Percentiles rank a stretch among this genome's conserved stretches.
These are phyloP conservation scores for Drosophila picticornis DNA, from an alignment of 2,888 invertebrate species.

Conservation along the genomic window DNA sequence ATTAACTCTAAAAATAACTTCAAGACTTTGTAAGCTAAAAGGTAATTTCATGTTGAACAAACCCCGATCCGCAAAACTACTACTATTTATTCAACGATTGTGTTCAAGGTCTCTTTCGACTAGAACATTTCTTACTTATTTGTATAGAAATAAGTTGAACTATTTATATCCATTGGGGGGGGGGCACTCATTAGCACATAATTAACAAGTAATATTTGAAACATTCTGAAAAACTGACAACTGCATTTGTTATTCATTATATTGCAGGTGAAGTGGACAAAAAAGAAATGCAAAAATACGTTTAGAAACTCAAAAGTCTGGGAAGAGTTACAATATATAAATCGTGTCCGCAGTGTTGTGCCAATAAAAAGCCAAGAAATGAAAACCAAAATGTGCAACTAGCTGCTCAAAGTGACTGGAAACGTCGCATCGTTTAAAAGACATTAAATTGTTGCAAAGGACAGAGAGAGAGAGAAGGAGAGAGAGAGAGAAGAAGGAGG, in stretches of 20 bases:
- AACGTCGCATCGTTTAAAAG: conserved; percentile 18
- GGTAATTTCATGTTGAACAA: not conserved
- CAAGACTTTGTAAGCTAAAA: not conserved
- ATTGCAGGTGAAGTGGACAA: not conserved
- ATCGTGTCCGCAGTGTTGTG: conserved; percentile 10
- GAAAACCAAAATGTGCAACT: conserved; percentile 44
- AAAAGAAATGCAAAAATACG: not conserved
- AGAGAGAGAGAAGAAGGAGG: not conserved
- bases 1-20: not conserved
- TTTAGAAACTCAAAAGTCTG: not conserved
- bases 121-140: not conserved
- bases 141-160: not conserved
- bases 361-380: conserved; percentile 57
- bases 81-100: not conserved
- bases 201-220: not conserved
- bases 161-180: not conserved
- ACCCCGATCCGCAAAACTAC: too few species aligned
- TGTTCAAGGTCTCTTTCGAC: not conserved
- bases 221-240: not conserved
- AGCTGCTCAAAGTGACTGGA: conserved; percentile 29
- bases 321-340: conserved; percentile 21
- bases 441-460: conserved; percentile 16
- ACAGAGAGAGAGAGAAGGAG: not conserved
- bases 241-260: not conserved
- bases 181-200: not conserved